These are phyloP conservation scores for Rhinolophus ferrumequinum DNA, from an alignment of 2,113 vertebrate genomes.

Conservation along the genomic window DNA sequence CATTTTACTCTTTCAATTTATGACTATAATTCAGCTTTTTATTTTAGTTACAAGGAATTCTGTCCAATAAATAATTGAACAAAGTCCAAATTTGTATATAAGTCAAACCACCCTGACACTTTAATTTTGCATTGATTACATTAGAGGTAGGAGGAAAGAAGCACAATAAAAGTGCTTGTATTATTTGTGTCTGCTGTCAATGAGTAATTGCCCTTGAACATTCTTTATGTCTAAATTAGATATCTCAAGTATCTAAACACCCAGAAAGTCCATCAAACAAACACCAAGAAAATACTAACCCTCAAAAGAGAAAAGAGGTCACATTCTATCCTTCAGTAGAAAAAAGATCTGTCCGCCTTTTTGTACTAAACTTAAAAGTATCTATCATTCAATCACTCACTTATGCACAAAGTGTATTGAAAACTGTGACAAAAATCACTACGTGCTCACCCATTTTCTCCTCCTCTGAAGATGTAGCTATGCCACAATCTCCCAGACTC, in stretches of 20 bases:
- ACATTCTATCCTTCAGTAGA: not conserved
- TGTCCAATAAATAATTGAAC: slow-evolving; percentile 8
- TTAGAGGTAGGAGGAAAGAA: not conserved
- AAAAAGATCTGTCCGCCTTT: not conserved
- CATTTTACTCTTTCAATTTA: not conserved
- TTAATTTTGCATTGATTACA: not conserved
- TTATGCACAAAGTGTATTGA: not conserved
- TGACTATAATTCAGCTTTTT: not conserved
- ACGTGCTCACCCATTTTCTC: not conserved
- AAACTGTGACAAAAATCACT: not conserved
- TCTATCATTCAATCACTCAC: not conserved
- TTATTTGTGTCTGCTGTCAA: not conserved
- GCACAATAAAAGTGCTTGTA: not conserved
- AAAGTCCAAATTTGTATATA: slow-evolving; percentile 12
- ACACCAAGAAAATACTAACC: not conserved
- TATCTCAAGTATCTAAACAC: not conserved
- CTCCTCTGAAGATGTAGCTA: not conserved
- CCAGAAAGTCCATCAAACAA: not conserved
- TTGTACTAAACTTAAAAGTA: slow-evolving; percentile 9
- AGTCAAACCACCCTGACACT: not conserved
- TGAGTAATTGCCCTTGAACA: not conserved
- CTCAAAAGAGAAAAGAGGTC: not conserved
- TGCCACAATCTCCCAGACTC: not conserved
- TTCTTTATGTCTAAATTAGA: not conserved
- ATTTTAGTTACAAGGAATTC: not conserved